Evolutionary conservation across 2,797 vertebrate species (phyloP), one percentile per base, ranked within the genome.

Genomic region (Nannoperca australis): DNA sequence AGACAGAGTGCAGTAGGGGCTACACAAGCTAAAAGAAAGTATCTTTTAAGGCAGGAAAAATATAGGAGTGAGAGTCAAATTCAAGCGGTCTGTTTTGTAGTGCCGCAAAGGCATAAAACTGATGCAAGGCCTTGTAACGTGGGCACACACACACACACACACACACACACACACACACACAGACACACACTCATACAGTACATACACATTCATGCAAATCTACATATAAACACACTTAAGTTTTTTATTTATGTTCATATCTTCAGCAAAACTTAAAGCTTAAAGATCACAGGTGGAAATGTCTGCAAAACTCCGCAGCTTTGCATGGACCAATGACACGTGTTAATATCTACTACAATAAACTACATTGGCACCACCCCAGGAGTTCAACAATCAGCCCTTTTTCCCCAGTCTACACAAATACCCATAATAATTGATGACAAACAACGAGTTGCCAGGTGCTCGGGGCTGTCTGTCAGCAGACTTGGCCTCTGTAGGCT

Each of bases 41-140:
- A 74, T 62, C 83, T 86, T 84, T 70, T 34, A 72, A 87, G 69
- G 76, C 56, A 77, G 70, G 58, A 67, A 87, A 86, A 81, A 88
- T 74, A 82, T 44, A 65, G 45, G 60, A 79, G 72, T 34, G 44
- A 73, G 76, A 83, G 71, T 88, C 38, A 73, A 87, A 86, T 85
- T 67, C 58, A 54, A 79, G 70, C 8, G 3, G 65, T 79, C 60
- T 88, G 75, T 91, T 90, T 89, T 86, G 67, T 86, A 69, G 60
- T 54, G 60, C 75, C 83, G 79, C 76, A 85, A 84, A 89, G 72
- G 70, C 82, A 80, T 76, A 62, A 64, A 82, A 84, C 70, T 92
- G 92, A 92, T 88, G 91, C 90, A 93, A 92, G 83, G 60, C 75
- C 55, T 47, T 89, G 90, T 76, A 92, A 92, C 27, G 15, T 62